Base-by-base conservation (phyloP, 92 coral and sea anemone species). In the Palythoa heliodiscus region DNA sequence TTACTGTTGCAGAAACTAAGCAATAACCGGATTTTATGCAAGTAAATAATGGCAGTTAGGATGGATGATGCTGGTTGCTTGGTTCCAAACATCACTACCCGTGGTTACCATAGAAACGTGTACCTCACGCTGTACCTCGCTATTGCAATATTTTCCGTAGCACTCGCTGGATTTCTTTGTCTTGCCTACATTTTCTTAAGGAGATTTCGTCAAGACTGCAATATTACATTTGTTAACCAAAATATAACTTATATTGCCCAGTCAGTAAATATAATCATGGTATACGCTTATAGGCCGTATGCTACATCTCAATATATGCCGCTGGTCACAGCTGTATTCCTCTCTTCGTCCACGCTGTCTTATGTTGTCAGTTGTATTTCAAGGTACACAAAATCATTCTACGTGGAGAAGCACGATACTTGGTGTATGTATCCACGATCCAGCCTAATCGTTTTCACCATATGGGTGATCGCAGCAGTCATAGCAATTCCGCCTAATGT, bases 301-400 rank as follows among this genome's bases (percentile, higher is more conserved):
- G 70, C 50, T 77, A 77, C 35, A 57, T 77, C 82, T 1, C 70
- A 37, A 39, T 77, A 77, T 57, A 40, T 37, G 29, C 82, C 70
- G 8, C 70, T 77, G 52, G 29, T 40, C 47, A 77, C 82, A 11
- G 24, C 47, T 29, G 15, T 77, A 15, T 57, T 77, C 37, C 22
- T 77, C 24, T 17, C 82, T 57, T 58, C 82, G 19, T 77, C 82
- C 43, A 77, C 70, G 22, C 52, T 77, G 15, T 77, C 82, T 35
- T 60, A 37, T 35, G 29, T 55, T 52, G 70, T 63, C 0, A 58
- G 11, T 55, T 77, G 70, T 43, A 9, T 77, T 54, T 77, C 82
- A 77, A 77, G 82, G 50, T 77, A 77, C 70, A 77, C 63, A n/a
- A 77, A 77, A 4, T 77, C 82, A 58, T 77, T 77, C 70, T n/a